phyloP scores from a whole-genome alignment of 2,888 invertebrate genomes.

The Sisyra terminalis region DNA sequence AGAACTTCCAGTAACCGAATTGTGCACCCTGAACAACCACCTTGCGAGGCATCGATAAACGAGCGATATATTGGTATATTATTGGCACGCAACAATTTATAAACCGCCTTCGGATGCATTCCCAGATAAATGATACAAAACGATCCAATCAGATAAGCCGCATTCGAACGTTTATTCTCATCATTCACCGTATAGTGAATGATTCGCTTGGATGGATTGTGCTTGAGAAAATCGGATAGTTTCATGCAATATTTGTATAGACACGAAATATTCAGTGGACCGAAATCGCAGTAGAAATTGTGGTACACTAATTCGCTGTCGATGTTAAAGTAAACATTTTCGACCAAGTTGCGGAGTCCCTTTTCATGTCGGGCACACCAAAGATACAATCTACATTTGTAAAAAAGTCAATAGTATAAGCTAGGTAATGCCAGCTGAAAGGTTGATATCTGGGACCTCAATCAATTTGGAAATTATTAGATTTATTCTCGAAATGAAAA shows the following conservation, averaged over 20 bases:
- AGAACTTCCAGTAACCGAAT: constrained; percentile 50
- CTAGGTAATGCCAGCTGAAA: too few relatives aligned
- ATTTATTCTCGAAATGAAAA: too few relatives aligned
- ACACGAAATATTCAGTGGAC: constrained; percentile 75
- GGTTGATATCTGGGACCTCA: too few relatives aligned
- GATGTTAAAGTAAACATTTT: constrained; percentile 59
- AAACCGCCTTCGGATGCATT: constrained; percentile 51
- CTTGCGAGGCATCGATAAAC: constrained; percentile 70
- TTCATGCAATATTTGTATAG: constrained; percentile 69
- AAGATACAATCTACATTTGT: constrained; percentile 55
- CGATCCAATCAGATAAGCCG: constrained; percentile 71
- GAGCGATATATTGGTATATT: constrained; percentile 28
- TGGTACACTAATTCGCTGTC: constrained; percentile 67
- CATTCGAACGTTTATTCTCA: constrained; percentile 64
- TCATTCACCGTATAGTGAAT: constrained; percentile 67
- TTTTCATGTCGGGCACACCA: constrained; percentile 43
- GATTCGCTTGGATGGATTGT: constrained; percentile 48
- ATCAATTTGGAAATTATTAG: too few relatives aligned
- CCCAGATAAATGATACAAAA: constrained; percentile 60
- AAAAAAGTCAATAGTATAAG: too few relatives aligned
- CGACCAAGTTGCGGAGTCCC: constrained; percentile 43
- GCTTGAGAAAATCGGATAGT: constrained; percentile 55
- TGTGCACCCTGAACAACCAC: constrained; percentile 46
- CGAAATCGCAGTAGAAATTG: constrained; percentile 80
- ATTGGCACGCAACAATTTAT: constrained; percentile 39